These are phyloP conservation scores for Sinohyriopsis cumingii DNA, from an alignment of 2,888 invertebrate species.

Conservation along the genomic window DNA sequence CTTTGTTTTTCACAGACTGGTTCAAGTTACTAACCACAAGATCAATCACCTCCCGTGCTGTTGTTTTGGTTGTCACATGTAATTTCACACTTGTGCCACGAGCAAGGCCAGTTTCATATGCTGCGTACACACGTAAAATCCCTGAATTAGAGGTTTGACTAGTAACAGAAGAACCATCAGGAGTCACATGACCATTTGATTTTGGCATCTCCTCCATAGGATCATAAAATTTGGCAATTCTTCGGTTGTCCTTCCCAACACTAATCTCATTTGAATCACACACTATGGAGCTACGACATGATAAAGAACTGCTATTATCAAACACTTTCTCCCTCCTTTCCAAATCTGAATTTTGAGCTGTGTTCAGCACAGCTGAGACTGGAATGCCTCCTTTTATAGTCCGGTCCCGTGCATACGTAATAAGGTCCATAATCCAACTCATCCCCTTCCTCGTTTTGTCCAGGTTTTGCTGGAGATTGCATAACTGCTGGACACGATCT, in stretches of 20 bases:
- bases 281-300: conserved; percentile 25
- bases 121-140: conserved; percentile 89
- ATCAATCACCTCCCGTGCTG: conserved; percentile 95
- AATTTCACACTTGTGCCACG: conserved; percentile 93
- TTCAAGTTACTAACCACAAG: conserved; percentile 96
- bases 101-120: conserved; percentile 95
- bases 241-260: conserved; percentile 61
- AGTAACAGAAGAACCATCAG: conserved; percentile 21
- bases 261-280: conserved; percentile 61
- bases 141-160: conserved; percentile 44
- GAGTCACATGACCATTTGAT: conserved; percentile 29
- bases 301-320: conserved; percentile 53
- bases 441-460: conserved; percentile 94
- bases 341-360: conserved; percentile 24
- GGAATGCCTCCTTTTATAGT: conserved; percentile 69
- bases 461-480: conserved; percentile 87
- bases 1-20: conserved; percentile 59
- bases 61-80: conserved; percentile 93
- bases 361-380: conserved; percentile 56
- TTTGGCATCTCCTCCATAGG: conserved; percentile 55
- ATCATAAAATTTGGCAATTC: conserved; percentile 66
- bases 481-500: conserved; percentile 85
- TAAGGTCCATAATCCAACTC: conserved; percentile 96
- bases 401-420: conserved; percentile 92
- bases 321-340: conserved; percentile 34